phyloP scores from a whole-genome alignment of 2,797 vertebrate species.

The Phataginus tetradactyla region DNA sequence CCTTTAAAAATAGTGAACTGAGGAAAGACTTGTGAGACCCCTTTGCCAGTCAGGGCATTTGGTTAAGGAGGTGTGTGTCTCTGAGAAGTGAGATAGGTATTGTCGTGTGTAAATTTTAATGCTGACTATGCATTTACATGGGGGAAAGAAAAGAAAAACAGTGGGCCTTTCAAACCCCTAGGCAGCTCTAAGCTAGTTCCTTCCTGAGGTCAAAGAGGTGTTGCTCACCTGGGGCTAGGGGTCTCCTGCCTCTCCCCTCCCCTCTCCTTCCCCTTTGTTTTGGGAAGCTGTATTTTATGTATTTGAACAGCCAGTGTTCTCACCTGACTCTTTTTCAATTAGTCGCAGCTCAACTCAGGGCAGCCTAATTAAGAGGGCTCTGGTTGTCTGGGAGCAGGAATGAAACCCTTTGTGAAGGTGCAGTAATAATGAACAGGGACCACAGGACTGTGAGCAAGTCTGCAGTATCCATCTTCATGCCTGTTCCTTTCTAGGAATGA shows the following conservation, averaged over 20 bases:
- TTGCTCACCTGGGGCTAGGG: neutral
- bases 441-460: conserved; percentile 71
- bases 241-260: neutral
- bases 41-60: neutral
- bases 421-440: conserved; percentile 79
- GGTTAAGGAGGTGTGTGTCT: neutral
- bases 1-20: conserved; percentile 29
- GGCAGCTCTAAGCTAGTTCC: conserved; percentile 37
- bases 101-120: neutral
- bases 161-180: conserved; percentile 45
- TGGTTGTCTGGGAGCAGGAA: conserved; percentile 84
- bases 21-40: neutral
- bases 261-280: conserved; percentile 49
- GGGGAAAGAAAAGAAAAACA: neutral
- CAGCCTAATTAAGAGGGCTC: conserved; percentile 85
- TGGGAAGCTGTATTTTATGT: conserved; percentile 70
- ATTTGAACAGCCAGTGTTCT: conserved; percentile 78
- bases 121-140: conserved; percentile 8
- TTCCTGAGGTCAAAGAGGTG: conserved; percentile 59
- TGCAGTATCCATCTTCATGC: conserved; percentile 78
- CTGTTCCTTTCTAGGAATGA: conserved; percentile 32
- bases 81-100: neutral
- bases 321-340: conserved; percentile 86
- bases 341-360: conserved; percentile 82
- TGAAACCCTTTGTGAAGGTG: conserved; percentile 85